Conservation (phyloP, 2,113 vertebrate genomes). For the Gadus macrocephalus region DNA sequence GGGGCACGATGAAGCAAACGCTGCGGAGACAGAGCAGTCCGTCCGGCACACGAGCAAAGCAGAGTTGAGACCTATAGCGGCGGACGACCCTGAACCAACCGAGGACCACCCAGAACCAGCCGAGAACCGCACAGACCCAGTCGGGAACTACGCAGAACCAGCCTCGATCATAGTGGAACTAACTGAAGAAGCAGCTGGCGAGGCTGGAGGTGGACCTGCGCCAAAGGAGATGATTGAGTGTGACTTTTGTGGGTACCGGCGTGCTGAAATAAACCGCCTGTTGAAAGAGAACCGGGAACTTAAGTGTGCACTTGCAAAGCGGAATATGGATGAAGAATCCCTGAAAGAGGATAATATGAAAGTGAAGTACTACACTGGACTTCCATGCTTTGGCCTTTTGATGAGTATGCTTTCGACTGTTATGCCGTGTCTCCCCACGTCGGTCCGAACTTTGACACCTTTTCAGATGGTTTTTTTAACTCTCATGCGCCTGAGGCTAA, state of each 20-base stretch:
- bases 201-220: no score
- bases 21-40: conserved; percentile 1
- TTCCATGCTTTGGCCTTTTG: neutral
- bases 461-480: no score
- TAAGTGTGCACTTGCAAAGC: conserved; percentile 7
- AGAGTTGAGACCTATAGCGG: no score
- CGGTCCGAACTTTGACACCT: no score
- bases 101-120: no score
- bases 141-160: no score
- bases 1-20: conserved; percentile 12
- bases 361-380: conserved; percentile 1
- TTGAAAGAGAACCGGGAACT: conserved; percentile 13
- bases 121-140: no score
- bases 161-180: no score
- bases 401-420: neutral
- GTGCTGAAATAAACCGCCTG: conserved; percentile 14
- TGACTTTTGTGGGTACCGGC: neutral
- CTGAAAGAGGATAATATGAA: neutral
- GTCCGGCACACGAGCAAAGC: neutral
- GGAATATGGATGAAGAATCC: neutral
- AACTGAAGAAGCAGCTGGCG: no score
- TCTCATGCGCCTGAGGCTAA: neutral
- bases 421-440: no score
- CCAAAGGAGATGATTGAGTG: neutral
- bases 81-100: no score